phyloP scores from a whole-genome alignment of 2,113 vertebrate genomes.

The Acrocephalus kingi region DNA sequence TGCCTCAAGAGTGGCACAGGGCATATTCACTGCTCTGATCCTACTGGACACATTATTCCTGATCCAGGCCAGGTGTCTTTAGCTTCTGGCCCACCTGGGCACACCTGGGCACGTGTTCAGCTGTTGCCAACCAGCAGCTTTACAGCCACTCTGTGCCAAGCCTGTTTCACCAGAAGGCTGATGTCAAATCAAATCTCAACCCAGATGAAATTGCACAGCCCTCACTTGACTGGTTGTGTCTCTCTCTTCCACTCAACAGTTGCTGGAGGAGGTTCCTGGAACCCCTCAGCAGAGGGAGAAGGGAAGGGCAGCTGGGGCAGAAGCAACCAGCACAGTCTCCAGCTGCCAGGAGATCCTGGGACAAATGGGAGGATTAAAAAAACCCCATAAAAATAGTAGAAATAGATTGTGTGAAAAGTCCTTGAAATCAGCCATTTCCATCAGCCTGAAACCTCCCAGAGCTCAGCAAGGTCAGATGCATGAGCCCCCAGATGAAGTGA shows the following conservation, averaged over 20 bases:
- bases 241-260: accelerated
- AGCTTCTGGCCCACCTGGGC: neutral
- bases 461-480: neutral
- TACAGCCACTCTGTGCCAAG: neutral
- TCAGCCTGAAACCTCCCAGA: neutral
- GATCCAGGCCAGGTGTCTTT: neutral
- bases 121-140: neutral
- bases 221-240: neutral
- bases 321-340: neutral
- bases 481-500: neutral
- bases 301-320: neutral
- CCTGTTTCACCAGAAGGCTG: neutral
- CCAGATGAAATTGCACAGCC: neutral
- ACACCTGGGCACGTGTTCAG: neutral
- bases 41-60: neutral
- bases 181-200: neutral
- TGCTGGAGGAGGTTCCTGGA: neutral
- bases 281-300: neutral
- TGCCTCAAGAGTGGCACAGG: neutral
- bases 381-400: neutral
- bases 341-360: neutral
- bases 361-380: neutral
- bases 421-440: neutral
- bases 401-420: neutral
- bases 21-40: neutral